Conservation (phyloP, 2,113 vertebrate genomes). For the Ailuropoda melanoleuca region DNA sequence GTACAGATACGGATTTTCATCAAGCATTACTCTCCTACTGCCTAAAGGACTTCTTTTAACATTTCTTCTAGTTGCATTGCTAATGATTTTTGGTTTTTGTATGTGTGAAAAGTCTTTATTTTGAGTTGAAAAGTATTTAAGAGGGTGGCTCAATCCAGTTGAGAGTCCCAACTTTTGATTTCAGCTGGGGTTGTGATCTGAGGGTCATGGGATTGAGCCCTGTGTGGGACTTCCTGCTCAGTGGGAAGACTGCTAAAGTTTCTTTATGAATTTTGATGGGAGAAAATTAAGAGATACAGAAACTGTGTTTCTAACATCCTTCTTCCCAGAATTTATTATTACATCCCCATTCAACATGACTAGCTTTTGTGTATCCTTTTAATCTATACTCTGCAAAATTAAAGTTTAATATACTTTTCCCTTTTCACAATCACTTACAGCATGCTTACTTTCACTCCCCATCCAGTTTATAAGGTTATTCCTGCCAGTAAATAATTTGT, state of each 20-base stretch:
- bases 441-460: background rate
- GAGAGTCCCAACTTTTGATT: background rate
- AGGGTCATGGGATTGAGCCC: background rate
- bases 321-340: background rate
- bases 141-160: background rate
- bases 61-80: background rate
- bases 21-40: background rate
- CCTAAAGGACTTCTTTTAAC: background rate
- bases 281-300: background rate
- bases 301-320: background rate
- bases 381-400: background rate
- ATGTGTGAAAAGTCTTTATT: background rate
- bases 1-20: background rate
- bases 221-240: background rate
- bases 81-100: background rate
- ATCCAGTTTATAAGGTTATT: background rate
- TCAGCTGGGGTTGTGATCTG: background rate
- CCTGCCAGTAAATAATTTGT: background rate
- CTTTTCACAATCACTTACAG: background rate
- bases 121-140: background rate
- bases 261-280: background rate
- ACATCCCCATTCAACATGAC: background rate
- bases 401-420: background rate
- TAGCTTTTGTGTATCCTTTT: background rate
- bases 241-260: background rate